Evolutionary conservation across 2,797 vertebrate species (phyloP).

Genomic region (Mergus octosetaceus): DNA sequence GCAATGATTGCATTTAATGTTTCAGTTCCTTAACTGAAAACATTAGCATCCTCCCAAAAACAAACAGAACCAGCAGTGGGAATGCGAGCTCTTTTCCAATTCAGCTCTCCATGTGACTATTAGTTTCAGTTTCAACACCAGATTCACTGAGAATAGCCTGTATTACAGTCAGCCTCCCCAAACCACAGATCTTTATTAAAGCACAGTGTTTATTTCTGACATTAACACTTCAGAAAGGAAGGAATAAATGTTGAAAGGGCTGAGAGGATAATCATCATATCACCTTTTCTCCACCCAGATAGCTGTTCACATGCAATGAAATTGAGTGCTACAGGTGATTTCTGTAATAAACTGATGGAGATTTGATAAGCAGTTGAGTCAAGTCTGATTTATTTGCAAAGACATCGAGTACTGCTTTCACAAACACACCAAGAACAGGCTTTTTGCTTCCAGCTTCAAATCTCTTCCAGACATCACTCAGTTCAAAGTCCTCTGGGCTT

Average conservation of each 20-base stretch:
- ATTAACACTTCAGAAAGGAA: not conserved
- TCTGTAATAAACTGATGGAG: not conserved
- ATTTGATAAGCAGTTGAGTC: not conserved
- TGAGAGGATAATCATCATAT: not conserved
- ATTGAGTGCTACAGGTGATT: not conserved
- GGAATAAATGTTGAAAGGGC: not conserved
- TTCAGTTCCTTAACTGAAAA: constrained; percentile 24
- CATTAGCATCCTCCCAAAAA: not conserved
- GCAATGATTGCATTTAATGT: not conserved
- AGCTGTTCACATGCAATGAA: not conserved
- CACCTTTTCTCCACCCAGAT: not conserved
- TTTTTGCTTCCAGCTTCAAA: not conserved
- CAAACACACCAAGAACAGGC: not conserved
- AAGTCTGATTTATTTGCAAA: not conserved
- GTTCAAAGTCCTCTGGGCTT: not conserved
- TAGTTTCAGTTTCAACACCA: not conserved
- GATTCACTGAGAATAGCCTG: not conserved
- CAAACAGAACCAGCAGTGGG: not conserved
- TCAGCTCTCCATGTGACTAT: not conserved
- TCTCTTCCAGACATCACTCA: not conserved
- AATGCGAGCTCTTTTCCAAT: not conserved
- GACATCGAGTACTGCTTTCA: not conserved
- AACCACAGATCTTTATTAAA: not conserved
- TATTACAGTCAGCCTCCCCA: not conserved
- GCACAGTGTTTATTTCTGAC: not conserved